phyloP scores from a whole-genome alignment of 2,888 invertebrate species.

The Podabrus alpinus region DNA sequence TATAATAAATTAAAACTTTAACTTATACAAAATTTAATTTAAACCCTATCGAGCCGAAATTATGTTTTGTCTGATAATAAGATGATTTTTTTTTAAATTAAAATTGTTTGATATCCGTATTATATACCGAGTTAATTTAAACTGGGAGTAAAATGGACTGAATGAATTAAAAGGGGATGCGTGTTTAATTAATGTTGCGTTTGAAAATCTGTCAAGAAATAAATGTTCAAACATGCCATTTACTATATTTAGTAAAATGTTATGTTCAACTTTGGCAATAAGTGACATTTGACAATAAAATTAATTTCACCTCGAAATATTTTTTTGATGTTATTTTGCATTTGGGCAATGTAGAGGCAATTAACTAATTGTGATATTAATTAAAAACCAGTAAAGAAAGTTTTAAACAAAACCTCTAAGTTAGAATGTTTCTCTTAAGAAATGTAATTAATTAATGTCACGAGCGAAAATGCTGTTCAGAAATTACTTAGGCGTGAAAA shows the following conservation, averaged over 20 bases:
- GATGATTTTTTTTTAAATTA: too few species aligned
- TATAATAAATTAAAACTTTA: too few species aligned
- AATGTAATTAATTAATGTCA: constrained; percentile 49
- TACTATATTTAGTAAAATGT: too few species aligned
- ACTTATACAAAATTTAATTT: too few species aligned
- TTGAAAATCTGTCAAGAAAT: background rate
- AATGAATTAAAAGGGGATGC: background rate
- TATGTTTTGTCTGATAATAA: too few species aligned
- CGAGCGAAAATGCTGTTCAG: constrained; percentile 42
- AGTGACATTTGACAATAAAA: background rate
- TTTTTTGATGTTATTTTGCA: constrained; percentile 12
- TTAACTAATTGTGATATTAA: constrained; percentile 34
- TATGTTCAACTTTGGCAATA: background rate
- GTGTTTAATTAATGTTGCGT: background rate
- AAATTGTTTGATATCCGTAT: background rate
- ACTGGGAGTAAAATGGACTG: background rate
- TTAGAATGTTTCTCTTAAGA: constrained; percentile 41
- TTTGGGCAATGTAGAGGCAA: constrained; percentile 21
- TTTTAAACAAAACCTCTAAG: constrained; percentile 29
- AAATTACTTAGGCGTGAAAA: constrained; percentile 46
- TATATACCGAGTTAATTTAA: background rate
- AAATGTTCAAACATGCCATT: too few species aligned
- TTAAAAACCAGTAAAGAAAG: constrained; percentile 25
- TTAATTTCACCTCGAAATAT: background rate
- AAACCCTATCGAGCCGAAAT: too few species aligned